These are phyloP conservation scores for Ormyrus thymus DNA, from an alignment of 2,888 invertebrate species.

Conservation along the genomic window DNA sequence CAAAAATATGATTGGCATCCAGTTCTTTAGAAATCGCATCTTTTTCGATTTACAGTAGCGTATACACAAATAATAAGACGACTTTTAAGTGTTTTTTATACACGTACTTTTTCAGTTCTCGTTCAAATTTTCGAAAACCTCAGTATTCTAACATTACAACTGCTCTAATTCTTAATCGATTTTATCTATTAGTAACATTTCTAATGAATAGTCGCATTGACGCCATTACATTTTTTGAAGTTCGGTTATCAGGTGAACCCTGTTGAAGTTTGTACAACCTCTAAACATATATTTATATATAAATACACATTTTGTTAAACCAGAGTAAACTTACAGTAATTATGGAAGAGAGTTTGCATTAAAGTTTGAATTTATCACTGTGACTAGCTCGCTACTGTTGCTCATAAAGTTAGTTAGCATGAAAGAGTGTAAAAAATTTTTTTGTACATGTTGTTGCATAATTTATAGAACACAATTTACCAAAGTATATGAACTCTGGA, in stretches of 20 bases:
- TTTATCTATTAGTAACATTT: conserved; percentile 26
- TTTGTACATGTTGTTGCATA: conserved; percentile 45
- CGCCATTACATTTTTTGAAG: conserved; percentile 39
- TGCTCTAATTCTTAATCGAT: conserved; percentile 40
- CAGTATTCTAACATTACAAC: conserved; percentile 29
- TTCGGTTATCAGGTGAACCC: conserved; percentile 42
- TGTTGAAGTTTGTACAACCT: conserved; percentile 52
- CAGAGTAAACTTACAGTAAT: conserved; percentile 45
- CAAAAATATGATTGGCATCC: conserved; percentile 63
- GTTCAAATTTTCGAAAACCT: conserved; percentile 36
- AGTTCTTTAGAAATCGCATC: conserved; percentile 49
- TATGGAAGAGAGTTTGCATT: conserved; percentile 38
- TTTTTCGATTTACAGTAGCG: conserved; percentile 45
- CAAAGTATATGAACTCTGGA: conserved; percentile 31
- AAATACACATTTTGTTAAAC: conserved; percentile 47
- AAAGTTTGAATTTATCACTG: conserved; percentile 40
- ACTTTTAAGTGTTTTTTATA: conserved; percentile 37
- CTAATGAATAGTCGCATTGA: conserved; percentile 36
- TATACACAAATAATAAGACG: conserved; percentile 51
- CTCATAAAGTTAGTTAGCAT: conserved; percentile 41
- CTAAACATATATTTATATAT: conserved; percentile 49
- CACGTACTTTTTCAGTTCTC: conserved; percentile 47
- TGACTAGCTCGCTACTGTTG: conserved; percentile 54
- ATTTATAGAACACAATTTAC: conserved; percentile 33
- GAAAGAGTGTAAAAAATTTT: conserved; percentile 36